Percentiles rank a stretch among this genome's conserved stretches.
Conservation (phyloP, 2,888 invertebrate genomes). For the Pasiphila rectangulata region DNA sequence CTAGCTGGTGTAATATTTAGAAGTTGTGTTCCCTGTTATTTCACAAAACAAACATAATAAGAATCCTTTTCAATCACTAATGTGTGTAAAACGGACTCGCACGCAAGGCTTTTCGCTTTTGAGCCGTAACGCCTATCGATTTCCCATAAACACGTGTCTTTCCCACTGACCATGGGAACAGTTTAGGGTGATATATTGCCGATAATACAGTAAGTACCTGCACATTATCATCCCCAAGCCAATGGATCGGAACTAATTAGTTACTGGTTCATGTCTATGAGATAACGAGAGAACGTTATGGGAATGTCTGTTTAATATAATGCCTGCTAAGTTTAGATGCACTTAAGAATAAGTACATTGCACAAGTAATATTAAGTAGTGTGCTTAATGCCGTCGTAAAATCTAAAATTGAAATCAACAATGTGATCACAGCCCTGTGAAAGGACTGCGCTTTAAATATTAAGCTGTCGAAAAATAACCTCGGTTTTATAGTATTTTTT, state of each 20-base stretch:
- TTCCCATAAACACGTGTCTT: slow-evolving; percentile 46
- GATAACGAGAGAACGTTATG: slow-evolving; percentile 20
- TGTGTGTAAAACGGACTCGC: not conserved
- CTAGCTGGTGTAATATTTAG: too few species aligned
- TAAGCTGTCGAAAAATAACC: not conserved
- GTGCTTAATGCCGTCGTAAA: slow-evolving; percentile 23
- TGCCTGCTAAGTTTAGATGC: slow-evolving; percentile 23
- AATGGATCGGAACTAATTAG: slow-evolving; percentile 39
- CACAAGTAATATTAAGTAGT: slow-evolving; percentile 16
- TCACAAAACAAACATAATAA: not conserved
- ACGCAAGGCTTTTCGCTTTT: slow-evolving; percentile 11
- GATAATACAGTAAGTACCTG: slow-evolving; percentile 27
- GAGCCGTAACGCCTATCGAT: slow-evolving; percentile 39
- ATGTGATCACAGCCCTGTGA: not conserved
- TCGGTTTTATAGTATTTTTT: not conserved
- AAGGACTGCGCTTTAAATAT: not conserved
- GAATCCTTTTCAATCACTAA: not conserved
- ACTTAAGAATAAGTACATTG: slow-evolving; percentile 19
- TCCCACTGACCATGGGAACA: slow-evolving; percentile 59
- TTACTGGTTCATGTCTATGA: slow-evolving; percentile 10
- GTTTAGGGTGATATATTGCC: slow-evolving; percentile 64
- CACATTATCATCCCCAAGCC: slow-evolving; percentile 62
- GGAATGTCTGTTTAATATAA: slow-evolving; percentile 24
- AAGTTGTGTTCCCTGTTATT: not conserved
- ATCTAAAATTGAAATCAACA: slow-evolving; percentile 11